phyloP scores from a whole-genome alignment of 2,888 invertebrate species.

The Phasia obesa region DNA sequence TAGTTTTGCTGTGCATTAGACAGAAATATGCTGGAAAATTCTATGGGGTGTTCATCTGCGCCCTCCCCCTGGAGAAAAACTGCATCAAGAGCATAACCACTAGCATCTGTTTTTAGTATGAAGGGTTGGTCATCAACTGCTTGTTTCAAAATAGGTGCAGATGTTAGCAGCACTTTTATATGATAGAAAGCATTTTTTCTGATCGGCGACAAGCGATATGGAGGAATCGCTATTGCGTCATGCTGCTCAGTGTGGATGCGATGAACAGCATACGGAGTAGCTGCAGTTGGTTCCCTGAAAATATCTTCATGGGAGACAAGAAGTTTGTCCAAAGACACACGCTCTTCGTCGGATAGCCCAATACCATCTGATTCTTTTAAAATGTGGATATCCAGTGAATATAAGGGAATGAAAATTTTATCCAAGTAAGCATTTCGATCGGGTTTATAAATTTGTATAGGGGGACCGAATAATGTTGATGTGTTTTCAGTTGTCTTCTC shows the following conservation, averaged over 20 bases:
- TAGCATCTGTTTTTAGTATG: slow-evolving; percentile 75
- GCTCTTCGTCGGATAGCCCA: background rate
- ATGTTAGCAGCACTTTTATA: no score
- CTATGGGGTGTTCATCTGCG: no score
- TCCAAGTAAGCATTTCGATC: slow-evolving; percentile 13
- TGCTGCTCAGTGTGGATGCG: background rate
- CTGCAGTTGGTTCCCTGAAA: background rate
- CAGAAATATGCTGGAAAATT: no score
- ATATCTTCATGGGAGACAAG: background rate
- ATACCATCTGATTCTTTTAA: slow-evolving; percentile 23
- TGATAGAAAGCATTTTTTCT: background rate
- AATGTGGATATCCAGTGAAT: slow-evolving; percentile 7
- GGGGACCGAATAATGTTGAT: slow-evolving; percentile 3
- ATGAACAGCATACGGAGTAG: background rate
- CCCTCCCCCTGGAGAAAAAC: slow-evolving; percentile 7
- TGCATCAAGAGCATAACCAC: background rate
- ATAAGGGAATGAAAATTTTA: background rate
- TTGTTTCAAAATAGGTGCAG: slow-evolving; percentile 34
- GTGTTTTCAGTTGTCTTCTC: background rate
- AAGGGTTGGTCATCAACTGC: slow-evolving; percentile 72
- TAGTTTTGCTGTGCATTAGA: no score
- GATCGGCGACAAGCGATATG: background rate
- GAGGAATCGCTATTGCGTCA: background rate
- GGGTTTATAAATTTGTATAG: slow-evolving; percentile 3
- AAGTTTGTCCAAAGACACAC: background rate